A percentile compares a stretch with the other conserved stretches of the same genome.
These are phyloP conservation scores for Phoronis australis DNA, from an alignment of 2,888 invertebrate species.

Conservation along the genomic window DNA sequence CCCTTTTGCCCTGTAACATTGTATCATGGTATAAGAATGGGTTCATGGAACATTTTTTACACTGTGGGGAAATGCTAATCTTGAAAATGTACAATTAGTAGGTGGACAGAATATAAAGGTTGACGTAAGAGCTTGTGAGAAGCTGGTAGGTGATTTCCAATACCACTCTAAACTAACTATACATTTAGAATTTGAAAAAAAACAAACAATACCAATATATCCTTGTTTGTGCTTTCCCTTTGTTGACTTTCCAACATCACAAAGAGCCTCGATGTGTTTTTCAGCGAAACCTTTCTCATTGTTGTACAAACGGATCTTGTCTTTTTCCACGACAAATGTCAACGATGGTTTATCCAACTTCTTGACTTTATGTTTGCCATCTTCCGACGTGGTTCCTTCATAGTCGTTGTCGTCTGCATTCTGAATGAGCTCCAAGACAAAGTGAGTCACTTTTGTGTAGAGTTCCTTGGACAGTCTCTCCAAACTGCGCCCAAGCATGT, in stretches of 20 bases:
- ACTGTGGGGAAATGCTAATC: too few relatives aligned
- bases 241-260: conserved; percentile 52
- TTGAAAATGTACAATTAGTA: too few relatives aligned
- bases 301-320: conserved; percentile 39
- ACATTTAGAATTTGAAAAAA: too few relatives aligned
- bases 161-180: too few relatives aligned
- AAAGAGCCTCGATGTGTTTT: conserved; percentile 46
- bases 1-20: conserved; percentile 48
- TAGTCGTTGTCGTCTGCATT: conserved; percentile 54
- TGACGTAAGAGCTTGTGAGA: too few relatives aligned
- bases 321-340: conserved; percentile 31
- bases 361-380: conserved; percentile 28
- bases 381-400: conserved; percentile 13
- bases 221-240: conserved; percentile 50
- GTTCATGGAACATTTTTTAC: too few relatives aligned
- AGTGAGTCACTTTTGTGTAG: conserved; percentile 51
- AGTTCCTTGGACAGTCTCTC: conserved; percentile 41
- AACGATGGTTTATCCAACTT: conserved; percentile 28
- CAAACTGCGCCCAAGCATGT: conserved; percentile 42
- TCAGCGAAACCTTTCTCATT: conserved; percentile 50
- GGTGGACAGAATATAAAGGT: too few relatives aligned
- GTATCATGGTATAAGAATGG: neutral
- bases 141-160: too few relatives aligned
- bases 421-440: conserved; percentile 51
- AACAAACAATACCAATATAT: conserved; percentile 52